Evolutionary conservation across 2,888 invertebrate genomes (phyloP).

Genomic region (Phalera bucephala): DNA sequence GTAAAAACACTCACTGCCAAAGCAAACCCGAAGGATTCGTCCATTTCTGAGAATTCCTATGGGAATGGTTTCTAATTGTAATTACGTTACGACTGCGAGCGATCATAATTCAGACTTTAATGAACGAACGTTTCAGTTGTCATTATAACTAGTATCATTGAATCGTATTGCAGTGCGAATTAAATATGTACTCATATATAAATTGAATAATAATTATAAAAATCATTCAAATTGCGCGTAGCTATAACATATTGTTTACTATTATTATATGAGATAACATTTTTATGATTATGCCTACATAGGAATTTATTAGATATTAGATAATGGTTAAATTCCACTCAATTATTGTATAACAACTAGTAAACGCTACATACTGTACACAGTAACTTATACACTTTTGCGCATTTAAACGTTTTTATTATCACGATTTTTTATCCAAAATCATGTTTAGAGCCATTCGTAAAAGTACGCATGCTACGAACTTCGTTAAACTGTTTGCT

Average conservation of each 20-base stretch:
- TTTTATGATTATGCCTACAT: not conserved
- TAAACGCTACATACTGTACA: too few relatives aligned
- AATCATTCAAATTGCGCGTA: not conserved
- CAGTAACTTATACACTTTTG: too few relatives aligned
- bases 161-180: not conserved
- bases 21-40: constrained; percentile 35
- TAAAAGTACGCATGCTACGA: too few relatives aligned
- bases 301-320: constrained; percentile 3
- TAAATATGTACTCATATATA: too few relatives aligned
- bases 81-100: constrained; percentile 25
- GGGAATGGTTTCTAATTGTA: constrained; percentile 42
- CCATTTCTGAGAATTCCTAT: constrained; percentile 43
- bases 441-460: too few relatives aligned
- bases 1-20: constrained; percentile 39
- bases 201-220: too few relatives aligned
- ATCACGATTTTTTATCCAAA: too few relatives aligned
- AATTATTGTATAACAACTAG: not conserved
- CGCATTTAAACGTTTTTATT: too few relatives aligned
- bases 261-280: constrained; percentile 7
- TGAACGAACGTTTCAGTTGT: constrained; percentile 18
- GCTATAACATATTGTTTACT: constrained; percentile 1
- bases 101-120: constrained; percentile 24
- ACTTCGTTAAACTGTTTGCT: too few relatives aligned
- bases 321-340: constrained; percentile 3
- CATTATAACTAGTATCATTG: constrained; percentile 1